phyloP scores from a whole-genome alignment of 2,113 vertebrate species.

The Cephalopholis sonnerati region DNA sequence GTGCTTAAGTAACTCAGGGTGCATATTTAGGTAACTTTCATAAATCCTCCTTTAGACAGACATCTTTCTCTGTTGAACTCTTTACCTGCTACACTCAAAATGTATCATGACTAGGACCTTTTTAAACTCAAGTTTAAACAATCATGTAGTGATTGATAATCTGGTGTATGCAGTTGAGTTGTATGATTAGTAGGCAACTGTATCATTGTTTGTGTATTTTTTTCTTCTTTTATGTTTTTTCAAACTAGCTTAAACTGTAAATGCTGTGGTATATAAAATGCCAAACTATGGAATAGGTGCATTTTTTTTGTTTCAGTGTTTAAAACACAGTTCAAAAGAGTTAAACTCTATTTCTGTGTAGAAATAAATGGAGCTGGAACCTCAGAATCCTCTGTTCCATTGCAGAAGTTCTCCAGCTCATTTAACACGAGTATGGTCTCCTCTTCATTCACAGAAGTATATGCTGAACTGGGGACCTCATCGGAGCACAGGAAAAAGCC shows the following conservation, averaged over 20 bases:
- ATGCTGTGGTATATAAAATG: neutral
- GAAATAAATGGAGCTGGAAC: constrained; percentile 26
- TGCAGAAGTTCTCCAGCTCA: constrained; percentile 34
- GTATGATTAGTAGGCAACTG: neutral
- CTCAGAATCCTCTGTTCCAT: constrained; percentile 43
- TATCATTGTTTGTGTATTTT: neutral
- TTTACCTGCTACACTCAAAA: no score
- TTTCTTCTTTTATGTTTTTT: neutral
- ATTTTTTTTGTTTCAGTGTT: no score
- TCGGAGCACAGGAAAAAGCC: constrained; percentile 51
- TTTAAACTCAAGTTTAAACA: no score
- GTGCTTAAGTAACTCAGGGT: neutral
- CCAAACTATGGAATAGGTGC: neutral
- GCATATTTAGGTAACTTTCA: neutral
- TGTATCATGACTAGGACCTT: no score
- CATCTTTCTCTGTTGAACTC: no score
- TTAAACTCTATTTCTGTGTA: neutral
- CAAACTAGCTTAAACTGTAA: neutral
- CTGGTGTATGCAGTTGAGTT: neutral
- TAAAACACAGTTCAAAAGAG: no score
- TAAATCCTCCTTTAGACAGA: no score
- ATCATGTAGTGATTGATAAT: neutral
- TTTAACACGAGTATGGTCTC: constrained; percentile 35
- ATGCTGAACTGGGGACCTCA: constrained; percentile 44
- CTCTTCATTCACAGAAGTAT: constrained; percentile 23